Percentiles rank a stretch among this genome's conserved stretches.
Conservation (phyloP, 64 coral and sea anemone species). For the Exaiptasia diaphana region DNA sequence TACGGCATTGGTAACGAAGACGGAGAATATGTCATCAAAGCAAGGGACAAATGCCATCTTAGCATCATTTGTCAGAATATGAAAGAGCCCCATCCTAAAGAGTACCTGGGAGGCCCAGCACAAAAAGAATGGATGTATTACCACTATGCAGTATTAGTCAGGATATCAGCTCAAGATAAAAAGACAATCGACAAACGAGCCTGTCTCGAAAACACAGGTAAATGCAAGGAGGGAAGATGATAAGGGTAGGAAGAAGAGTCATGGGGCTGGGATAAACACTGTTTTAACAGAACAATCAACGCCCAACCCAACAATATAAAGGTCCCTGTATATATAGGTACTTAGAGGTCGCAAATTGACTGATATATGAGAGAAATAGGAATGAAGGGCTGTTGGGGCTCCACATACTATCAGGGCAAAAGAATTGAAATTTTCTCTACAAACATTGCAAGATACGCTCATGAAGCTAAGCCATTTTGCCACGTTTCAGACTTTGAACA, state of each 20-base stretch:
- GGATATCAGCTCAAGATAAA: conserved; percentile 74
- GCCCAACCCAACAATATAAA: not conserved
- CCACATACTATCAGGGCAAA: no score
- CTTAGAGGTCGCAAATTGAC: no score
- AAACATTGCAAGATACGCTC: no score
- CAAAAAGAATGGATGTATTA: conserved; percentile 87
- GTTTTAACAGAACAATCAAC: not conserved
- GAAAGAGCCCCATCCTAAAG: conserved; percentile 76
- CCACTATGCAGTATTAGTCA: conserved; percentile 83
- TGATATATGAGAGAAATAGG: no score
- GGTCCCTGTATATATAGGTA: no score
- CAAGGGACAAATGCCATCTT: conserved; percentile 74
- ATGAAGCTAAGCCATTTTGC: no score
- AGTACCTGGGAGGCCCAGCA: conserved; percentile 78
- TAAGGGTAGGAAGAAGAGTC: not conserved
- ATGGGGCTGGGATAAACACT: not conserved
- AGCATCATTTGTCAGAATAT: conserved; percentile 95
- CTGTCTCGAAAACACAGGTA: conserved; percentile 81
- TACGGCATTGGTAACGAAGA: conserved; percentile 87
- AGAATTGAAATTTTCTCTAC: no score
- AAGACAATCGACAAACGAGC: conserved; percentile 71
- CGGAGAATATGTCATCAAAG: conserved; percentile 82
- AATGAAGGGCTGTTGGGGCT: no score
- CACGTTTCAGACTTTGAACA: no score
- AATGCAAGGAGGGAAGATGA: no score